phyloP scores from a whole-genome alignment of 2,797 vertebrate genomes.

The Sarcoramphus papa region DNA sequence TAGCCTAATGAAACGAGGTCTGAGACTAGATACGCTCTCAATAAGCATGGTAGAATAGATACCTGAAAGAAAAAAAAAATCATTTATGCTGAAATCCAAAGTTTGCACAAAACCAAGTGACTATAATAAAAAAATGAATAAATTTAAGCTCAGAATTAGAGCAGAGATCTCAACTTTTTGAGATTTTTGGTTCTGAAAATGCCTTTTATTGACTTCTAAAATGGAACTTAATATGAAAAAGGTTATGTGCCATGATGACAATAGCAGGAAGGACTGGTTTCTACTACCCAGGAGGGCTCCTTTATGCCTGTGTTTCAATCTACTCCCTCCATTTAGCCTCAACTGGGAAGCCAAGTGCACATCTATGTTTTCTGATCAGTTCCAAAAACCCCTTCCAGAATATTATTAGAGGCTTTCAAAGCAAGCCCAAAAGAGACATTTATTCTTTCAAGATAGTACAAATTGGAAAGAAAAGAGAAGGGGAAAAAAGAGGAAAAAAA shows the following conservation, averaged over 20 bases:
- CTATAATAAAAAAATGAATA: neutral
- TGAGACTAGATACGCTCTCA: neutral
- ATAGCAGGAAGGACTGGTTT: neutral
- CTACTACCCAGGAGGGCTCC: neutral
- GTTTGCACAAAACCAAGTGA: neutral
- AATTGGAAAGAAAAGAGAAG: neutral
- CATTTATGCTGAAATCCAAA: neutral
- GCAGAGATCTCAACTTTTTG: neutral
- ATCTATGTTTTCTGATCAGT: neutral
- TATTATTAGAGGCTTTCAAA: neutral
- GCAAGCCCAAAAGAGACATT: neutral
- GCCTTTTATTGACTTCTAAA: accelerated
- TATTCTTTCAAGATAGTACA: neutral
- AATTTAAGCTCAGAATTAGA: neutral
- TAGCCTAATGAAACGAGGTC: neutral
- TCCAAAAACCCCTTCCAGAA: neutral
- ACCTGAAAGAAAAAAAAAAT: neutral
- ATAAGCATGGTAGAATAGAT: neutral
- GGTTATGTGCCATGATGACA: neutral
- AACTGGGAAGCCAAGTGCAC: neutral
- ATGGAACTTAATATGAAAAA: neutral
- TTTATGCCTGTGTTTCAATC: neutral
- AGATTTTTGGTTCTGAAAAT: neutral
- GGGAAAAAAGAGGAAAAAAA: accelerated
- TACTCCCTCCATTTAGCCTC: neutral